Conservation (phyloP, 2,888 invertebrate genomes). For the Mimachlamys varia region DNA sequence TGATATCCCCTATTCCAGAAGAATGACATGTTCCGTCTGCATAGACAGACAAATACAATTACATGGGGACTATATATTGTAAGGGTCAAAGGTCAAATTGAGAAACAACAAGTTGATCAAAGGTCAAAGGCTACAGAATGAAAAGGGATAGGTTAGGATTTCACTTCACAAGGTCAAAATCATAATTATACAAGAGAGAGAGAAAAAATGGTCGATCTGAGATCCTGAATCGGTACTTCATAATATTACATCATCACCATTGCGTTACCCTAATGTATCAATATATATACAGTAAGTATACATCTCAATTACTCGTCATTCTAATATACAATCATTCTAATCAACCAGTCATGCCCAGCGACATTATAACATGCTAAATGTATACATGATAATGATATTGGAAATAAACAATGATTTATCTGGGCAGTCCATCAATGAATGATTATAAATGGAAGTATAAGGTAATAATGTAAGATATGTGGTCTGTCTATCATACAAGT, state of each 20-base stretch:
- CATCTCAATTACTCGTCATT: not conserved
- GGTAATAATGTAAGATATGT: slow-evolving; percentile 4
- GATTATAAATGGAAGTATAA: slow-evolving; percentile 4
- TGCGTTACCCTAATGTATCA: slow-evolving; percentile 33
- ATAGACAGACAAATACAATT: slow-evolving; percentile 31
- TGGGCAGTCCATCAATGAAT: not conserved
- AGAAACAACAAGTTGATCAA: slow-evolving; percentile 18
- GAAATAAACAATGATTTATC: not conserved
- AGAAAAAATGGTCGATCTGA: not conserved
- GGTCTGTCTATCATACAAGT: slow-evolving; percentile 24
- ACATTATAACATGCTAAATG: not conserved
- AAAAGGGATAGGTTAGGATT: slow-evolving; percentile 28
- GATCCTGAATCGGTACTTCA: not conserved
- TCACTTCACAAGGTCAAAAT: slow-evolving; percentile 34
- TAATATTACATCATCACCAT: not conserved
- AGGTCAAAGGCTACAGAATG: slow-evolving; percentile 28
- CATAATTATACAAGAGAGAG: slow-evolving; percentile 34
- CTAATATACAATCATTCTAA: slow-evolving; percentile 2
- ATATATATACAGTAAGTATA: slow-evolving; percentile 28
- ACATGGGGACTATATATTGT: slow-evolving; percentile 33
- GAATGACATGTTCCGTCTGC: slow-evolving; percentile 23
- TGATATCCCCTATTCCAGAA: slow-evolving; percentile 33
- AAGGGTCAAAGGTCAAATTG: slow-evolving; percentile 34
- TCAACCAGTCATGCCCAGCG: not conserved
- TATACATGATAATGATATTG: slow-evolving; percentile 5